phyloP scores from a whole-genome alignment of 2,113 vertebrate genomes.

The Lepus americanus region DNA sequence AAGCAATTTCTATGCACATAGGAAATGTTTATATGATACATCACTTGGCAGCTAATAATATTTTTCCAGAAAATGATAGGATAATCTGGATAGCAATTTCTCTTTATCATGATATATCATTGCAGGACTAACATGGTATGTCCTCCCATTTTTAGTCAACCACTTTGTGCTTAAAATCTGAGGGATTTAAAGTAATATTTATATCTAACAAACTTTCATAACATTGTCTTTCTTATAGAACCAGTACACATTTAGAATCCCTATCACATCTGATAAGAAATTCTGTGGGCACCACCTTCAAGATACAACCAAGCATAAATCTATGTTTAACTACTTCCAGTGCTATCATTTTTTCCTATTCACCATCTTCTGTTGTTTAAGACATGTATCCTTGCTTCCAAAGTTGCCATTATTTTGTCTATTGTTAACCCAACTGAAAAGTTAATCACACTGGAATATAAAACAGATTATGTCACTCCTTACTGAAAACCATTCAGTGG shows the following conservation, averaged over 20 bases:
- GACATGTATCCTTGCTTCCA: neutral
- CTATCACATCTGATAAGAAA: neutral
- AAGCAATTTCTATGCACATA: constrained; percentile 39
- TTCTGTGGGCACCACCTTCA: neutral
- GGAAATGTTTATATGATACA: constrained; percentile 1
- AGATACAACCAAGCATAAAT: neutral
- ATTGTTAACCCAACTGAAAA: neutral
- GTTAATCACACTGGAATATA: neutral
- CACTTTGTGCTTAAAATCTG: constrained; percentile 8
- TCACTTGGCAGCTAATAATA: constrained; percentile 21
- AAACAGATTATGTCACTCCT: neutral
- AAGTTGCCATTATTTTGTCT: neutral
- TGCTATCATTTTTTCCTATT: neutral
- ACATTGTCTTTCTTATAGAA: neutral
- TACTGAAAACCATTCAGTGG: neutral
- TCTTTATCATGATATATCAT: constrained; percentile 38
- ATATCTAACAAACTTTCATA: neutral
- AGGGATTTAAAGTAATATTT: neutral
- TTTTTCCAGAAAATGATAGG: constrained; percentile 44
- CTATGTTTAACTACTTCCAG: neutral
- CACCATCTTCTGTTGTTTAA: neutral
- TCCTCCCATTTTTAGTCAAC: constrained; percentile 23
- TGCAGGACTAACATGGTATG: constrained; percentile 9
- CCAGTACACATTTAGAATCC: neutral
- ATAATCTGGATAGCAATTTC: constrained; percentile 44